Evolutionary conservation across 2,888 invertebrate genomes (phyloP).

Genomic region (Macroteleia sp.): DNA sequence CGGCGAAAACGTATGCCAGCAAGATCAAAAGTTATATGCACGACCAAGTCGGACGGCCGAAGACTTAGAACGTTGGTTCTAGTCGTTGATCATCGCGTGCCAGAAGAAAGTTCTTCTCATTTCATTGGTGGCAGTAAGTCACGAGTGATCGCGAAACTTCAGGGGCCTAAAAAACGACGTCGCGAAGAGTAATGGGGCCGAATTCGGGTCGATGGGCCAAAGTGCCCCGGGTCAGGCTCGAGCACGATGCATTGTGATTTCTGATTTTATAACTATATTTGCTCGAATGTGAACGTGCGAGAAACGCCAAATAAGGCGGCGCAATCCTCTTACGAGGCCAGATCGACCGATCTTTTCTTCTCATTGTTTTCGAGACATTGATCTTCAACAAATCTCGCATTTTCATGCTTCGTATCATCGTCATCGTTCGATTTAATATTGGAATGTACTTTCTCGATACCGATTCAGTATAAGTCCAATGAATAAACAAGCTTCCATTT

Average conservation of each 20-base stretch:
- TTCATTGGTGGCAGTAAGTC: constrained; percentile 63
- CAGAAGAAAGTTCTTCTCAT: constrained; percentile 62
- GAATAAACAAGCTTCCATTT: too few relatives aligned
- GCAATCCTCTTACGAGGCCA: constrained; percentile 3
- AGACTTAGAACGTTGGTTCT: constrained; percentile 29
- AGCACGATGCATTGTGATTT: constrained; percentile 62
- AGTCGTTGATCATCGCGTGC: constrained; percentile 65
- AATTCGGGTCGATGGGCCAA: constrained; percentile 64
- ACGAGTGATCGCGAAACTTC: constrained; percentile 59
- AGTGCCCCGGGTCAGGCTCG: constrained; percentile 60
- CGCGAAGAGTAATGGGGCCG: constrained; percentile 62
- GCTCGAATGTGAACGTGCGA: constrained; percentile 44
- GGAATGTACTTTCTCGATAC: too few relatives aligned
- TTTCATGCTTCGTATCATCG: too few relatives aligned
- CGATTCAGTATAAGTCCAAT: too few relatives aligned
- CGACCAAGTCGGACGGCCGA: constrained; percentile 28
- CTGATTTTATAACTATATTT: constrained; percentile 54
- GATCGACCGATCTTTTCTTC: constrained; percentile 28
- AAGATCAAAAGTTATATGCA: constrained; percentile 63
- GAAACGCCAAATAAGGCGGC: constrained; percentile 40
- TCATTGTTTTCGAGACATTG: constrained; percentile 18
- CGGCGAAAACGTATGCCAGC: constrained; percentile 58
- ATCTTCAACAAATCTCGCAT: too few relatives aligned
- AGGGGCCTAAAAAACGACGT: constrained; percentile 57
- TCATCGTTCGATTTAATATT: too few relatives aligned